phyloP scores from a whole-genome alignment of 2,797 vertebrate species.

The Eupleurogrammus muticus region DNA sequence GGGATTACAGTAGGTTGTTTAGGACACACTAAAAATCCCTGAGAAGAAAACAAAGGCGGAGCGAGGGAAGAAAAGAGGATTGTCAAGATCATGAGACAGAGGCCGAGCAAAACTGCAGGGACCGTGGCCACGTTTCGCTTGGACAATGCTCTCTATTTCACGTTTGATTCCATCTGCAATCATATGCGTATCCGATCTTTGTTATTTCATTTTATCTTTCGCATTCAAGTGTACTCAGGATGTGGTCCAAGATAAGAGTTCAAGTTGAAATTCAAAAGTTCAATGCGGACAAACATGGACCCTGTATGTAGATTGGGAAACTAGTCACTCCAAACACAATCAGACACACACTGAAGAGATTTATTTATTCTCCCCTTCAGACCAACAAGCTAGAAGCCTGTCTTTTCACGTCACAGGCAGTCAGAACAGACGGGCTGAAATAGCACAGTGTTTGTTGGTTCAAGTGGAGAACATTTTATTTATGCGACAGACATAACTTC shows the following conservation, averaged over 20 bases:
- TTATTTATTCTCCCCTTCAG: conserved; percentile 18
- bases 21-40: conserved; percentile 51
- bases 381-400: conserved; percentile 26
- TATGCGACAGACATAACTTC: background rate
- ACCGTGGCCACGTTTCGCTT: background rate
- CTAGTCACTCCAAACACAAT: conserved; percentile 22
- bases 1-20: conserved; percentile 64
- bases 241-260: background rate
- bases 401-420: conserved; percentile 12
- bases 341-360: conserved; percentile 11
- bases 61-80: conserved; percentile 68
- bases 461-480: background rate
- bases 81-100: conserved; percentile 53
- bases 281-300: background rate
- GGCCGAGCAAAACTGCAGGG: conserved; percentile 5
- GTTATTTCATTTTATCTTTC: background rate
- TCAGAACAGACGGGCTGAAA: background rate
- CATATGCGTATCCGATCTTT: background rate
- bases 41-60: conserved; percentile 56
- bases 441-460: background rate
- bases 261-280: conserved; percentile 12
- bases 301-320: background rate
- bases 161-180: background rate
- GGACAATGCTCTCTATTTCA: conserved; percentile 13
- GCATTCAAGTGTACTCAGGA: background rate